Conservation (phyloP, 1,140 invertebrate species). For the Anastrepha obliqua region DNA sequence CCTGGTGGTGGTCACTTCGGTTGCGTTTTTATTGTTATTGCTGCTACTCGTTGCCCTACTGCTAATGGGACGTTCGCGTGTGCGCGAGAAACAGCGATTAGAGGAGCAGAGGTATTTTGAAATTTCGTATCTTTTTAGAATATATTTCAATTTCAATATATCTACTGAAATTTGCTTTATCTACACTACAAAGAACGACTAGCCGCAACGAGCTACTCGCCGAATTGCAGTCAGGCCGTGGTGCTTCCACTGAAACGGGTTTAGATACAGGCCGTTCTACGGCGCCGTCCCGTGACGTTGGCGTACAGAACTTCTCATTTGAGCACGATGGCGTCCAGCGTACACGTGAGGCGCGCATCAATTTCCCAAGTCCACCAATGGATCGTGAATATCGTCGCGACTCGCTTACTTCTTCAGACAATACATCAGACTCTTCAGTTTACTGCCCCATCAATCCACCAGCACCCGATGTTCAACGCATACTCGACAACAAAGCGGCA, state of each 20-base stretch:
- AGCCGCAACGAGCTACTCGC: conserved; percentile 70
- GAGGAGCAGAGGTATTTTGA: conserved; percentile 16
- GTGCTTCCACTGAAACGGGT: conserved; percentile 64
- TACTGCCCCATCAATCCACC: conserved; percentile 72
- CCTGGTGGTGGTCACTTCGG: conserved; percentile 73
- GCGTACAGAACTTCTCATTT: conserved; percentile 68
- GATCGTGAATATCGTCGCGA: conserved; percentile 61
- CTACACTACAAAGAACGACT: conserved; percentile 60
- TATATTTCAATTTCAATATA: too few species aligned
- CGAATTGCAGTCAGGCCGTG: conserved; percentile 66
- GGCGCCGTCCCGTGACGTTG: conserved; percentile 62
- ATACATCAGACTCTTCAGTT: conserved; percentile 73
- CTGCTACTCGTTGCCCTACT: conserved; percentile 79
- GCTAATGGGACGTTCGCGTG: conserved; percentile 78
- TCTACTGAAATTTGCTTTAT: too few species aligned
- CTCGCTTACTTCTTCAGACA: conserved; percentile 69
- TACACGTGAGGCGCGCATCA: conserved; percentile 62
- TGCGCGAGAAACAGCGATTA: conserved; percentile 27
- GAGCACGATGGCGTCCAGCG: conserved; percentile 61
- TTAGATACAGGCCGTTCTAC: conserved; percentile 62
- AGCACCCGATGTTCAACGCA: conserved; percentile 69
- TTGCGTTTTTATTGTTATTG: conserved; percentile 79
- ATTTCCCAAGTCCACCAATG: conserved; percentile 63
- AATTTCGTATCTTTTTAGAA: too few species aligned
- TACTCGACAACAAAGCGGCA: conserved; percentile 70